Percentiles rank a stretch among this genome's conserved stretches.
phyloP scores from a whole-genome alignment of 2,797 vertebrate genomes.

The Ficedula albicollis region DNA sequence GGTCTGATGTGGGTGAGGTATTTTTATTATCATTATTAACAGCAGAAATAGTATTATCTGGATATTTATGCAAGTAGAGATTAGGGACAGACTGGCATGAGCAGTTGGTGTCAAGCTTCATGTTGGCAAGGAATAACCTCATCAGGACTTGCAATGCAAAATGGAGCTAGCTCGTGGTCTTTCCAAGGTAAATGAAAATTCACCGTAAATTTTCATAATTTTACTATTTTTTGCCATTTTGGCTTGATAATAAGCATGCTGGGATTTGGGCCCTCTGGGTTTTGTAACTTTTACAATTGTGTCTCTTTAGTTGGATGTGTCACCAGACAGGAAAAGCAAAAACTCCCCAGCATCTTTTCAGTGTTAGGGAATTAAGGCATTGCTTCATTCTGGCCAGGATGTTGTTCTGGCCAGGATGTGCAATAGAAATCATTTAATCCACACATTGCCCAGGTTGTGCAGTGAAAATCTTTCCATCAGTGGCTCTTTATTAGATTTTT shows the following conservation, averaged over 20 bases:
- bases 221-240: background rate
- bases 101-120: background rate
- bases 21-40: conserved; percentile 47
- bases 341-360: background rate
- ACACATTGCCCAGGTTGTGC: background rate
- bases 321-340: background rate
- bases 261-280: background rate
- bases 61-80: conserved; percentile 1
- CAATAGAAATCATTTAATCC: background rate
- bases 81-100: background rate
- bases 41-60: background rate
- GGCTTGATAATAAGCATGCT: background rate
- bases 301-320: background rate
- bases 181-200: background rate
- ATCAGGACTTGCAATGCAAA: background rate
- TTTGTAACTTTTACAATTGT: background rate
- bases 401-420: background rate
- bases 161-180: background rate
- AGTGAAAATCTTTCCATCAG: background rate
- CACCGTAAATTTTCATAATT: background rate
- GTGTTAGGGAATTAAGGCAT: background rate
- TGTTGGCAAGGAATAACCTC: background rate
- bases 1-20: background rate
- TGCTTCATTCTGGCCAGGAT: background rate
- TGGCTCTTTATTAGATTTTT: background rate